Evolutionary conservation across 2,113 vertebrate species (phyloP), one percentile per base, ranked within the genome.

Genomic region (Sialia sialis): DNA sequence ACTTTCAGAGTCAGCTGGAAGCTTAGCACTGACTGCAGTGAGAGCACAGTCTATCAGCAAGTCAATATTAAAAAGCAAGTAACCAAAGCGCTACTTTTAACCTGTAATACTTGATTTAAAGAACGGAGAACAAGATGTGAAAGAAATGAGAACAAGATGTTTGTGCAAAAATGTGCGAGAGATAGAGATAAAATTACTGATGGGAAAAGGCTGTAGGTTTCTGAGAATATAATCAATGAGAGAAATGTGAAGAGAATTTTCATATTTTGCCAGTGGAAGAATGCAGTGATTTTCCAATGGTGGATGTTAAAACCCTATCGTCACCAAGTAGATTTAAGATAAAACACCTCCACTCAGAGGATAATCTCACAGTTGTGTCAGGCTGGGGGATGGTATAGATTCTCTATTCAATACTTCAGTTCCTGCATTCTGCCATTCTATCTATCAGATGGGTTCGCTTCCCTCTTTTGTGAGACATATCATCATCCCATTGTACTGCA

Each of bases 401-500:
- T 87, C 68, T 83, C 54, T 87, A 62, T 94, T 90, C 46, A 90
- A 14, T 38, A 69, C 29, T 83, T 85, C 41, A 73, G 18, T 34
- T 87, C 54, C 76, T 0, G 1, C 32, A 56, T 86, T 93, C 49
- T 87, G 90, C 66, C 77, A 88, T 86, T 85, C 64, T 41, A 22
- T 93, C 84, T 94, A 85, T 95, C 93, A 95, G 74, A 43, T 3
- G 3, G 21, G 4, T 46, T 84, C 55, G 36, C 54, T 93, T 96
- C 81, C 55, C 83, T 88, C 93, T 92, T 92, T 94, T 68, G 88
- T 91, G 89, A 94, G 84, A 76, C 72, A 60, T 64, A 51, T 85
- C 93, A 94, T 94, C 22, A 81, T 64, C 95, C 93, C 85, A 83
- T 95, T 96, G 89, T 91, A 83, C 67, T 5, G 3, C n/a, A 89